These are phyloP conservation scores for Hesperia comma DNA, from an alignment of 2,888 invertebrate species.

Conservation along the genomic window DNA sequence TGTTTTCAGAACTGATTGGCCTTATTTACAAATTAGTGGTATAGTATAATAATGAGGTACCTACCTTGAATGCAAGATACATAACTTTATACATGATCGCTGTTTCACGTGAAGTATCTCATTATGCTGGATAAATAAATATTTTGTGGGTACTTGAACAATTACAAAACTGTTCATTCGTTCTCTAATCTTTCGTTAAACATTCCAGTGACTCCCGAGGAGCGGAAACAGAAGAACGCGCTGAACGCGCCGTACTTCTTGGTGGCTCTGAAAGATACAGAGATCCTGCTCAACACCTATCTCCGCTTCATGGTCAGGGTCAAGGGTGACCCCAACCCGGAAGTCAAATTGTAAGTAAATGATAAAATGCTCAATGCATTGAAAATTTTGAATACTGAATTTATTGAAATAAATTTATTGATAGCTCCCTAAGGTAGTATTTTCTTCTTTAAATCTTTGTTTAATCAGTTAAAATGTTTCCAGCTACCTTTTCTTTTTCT, in stretches of 20 bases:
- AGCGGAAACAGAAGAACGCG: slow-evolving; percentile 87
- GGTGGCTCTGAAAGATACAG: slow-evolving; percentile 93
- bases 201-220: slow-evolving; percentile 87
- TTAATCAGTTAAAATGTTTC: too few species aligned
- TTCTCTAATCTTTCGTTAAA: slow-evolving; percentile 2
- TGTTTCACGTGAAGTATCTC: too few species aligned
- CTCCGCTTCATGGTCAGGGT: slow-evolving; percentile 95
- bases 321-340: slow-evolving; percentile 94
- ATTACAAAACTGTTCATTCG: background rate
- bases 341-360: slow-evolving; percentile 93
- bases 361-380: background rate
- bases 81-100: too few species aligned
- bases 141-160: background rate
- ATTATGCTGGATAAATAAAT: too few species aligned
- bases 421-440: too few species aligned
- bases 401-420: too few species aligned
- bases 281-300: slow-evolving; percentile 93
- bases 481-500: too few species aligned
- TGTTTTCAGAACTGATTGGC: background rate
- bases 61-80: too few species aligned
- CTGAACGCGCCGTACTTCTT: slow-evolving; percentile 92
- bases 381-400: too few species aligned
- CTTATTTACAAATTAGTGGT: too few species aligned
- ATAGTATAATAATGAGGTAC: too few species aligned
- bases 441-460: too few species aligned